These are phyloP conservation scores for Brachionus manjavacas DNA, from an alignment of 1,140 invertebrate genomes.

Conservation along the genomic window DNA sequence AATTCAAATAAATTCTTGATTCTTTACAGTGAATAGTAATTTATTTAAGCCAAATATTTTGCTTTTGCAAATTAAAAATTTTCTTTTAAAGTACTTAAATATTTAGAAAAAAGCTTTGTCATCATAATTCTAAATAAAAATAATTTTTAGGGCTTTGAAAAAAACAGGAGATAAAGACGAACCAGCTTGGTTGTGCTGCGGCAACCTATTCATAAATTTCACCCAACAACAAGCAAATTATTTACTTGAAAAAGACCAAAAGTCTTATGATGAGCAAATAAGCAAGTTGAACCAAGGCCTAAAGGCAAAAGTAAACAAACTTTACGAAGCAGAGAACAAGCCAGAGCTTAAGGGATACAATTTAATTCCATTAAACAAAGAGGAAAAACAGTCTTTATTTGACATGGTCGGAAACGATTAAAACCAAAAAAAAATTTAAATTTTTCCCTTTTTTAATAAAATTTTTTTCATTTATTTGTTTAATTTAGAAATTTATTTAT, in stretches of 20 bases:
- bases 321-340: conserved; percentile 32
- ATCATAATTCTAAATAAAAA: not conserved
- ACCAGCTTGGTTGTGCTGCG: conserved; percentile 28
- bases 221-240: conserved; percentile 17
- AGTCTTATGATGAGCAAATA: conserved; percentile 25
- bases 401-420: conserved; percentile 31
- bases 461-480: not conserved
- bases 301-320: conserved; percentile 30
- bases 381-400: conserved; percentile 41
- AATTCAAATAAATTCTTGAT: not conserved
- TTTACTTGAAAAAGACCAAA: conserved; percentile 36
- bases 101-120: not conserved
- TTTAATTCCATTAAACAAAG: conserved; percentile 13
- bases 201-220: conserved; percentile 36
- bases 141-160: not conserved
- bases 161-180: not conserved
- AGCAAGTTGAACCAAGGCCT: not conserved
- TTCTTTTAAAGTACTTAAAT: not conserved
- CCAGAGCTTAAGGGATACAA: conserved; percentile 36
- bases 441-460: conserved; percentile 27
- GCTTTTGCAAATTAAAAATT: not conserved
- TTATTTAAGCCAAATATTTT: not conserved
- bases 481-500: conserved; percentile 24
- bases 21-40: not conserved
- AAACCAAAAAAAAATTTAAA: not conserved